These are phyloP conservation scores for Limnothrissa miodon DNA, from an alignment of 2,113 vertebrate genomes.

Conservation along the genomic window DNA sequence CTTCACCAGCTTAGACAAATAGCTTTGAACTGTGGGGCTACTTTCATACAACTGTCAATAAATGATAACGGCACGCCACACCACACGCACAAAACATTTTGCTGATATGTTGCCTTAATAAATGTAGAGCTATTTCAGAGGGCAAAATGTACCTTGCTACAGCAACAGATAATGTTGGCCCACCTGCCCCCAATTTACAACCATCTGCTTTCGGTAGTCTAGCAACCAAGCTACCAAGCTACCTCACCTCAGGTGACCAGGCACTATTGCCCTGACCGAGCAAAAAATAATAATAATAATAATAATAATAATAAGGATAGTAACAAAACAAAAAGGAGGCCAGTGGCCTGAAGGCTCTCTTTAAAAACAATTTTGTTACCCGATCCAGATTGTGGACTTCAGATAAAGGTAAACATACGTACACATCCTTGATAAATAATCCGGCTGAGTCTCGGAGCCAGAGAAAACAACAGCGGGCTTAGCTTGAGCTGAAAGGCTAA, in stretches of 20 bases:
- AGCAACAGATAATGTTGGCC: neutral
- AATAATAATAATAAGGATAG: too few relatives aligned
- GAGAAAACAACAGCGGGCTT: neutral
- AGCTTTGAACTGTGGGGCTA: too few relatives aligned
- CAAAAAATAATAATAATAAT: too few relatives aligned
- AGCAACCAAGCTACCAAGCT: too few relatives aligned
- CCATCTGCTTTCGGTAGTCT: neutral
- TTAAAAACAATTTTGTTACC: neutral
- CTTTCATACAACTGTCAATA: too few relatives aligned
- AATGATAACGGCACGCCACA: too few relatives aligned
- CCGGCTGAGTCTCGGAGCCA: neutral
- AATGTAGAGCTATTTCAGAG: too few relatives aligned
- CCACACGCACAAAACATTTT: too few relatives aligned
- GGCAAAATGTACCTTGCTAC: too few relatives aligned
- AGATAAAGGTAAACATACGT: neutral
- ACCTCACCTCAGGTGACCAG: neutral
- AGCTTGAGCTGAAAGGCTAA: neutral
- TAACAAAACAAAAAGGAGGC: neutral
- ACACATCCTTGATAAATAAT: neutral
- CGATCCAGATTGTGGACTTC: neutral
- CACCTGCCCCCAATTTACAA: neutral
- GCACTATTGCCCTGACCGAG: neutral
- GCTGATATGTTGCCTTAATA: too few relatives aligned
- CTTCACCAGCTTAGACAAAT: too few relatives aligned
- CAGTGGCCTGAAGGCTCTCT: neutral